These are phyloP conservation scores for Mesitornis unicolor DNA, from an alignment of 2,113 vertebrate species.

Conservation along the genomic window DNA sequence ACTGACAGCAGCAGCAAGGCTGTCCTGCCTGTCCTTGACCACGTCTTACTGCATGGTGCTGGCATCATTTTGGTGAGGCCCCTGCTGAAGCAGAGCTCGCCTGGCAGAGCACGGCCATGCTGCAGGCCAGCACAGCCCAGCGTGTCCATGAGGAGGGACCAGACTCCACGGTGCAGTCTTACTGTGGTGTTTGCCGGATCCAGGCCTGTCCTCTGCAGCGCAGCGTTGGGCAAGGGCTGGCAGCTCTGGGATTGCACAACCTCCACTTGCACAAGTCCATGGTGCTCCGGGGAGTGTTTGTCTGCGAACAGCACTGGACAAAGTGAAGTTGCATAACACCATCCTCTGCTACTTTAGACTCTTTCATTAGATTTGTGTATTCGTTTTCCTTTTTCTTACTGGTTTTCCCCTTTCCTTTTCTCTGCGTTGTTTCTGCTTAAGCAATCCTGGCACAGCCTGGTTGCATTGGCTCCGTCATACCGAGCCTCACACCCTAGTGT, in stretches of 20 bases:
- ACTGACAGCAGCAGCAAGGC: background rate
- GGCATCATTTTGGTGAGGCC: background rate
- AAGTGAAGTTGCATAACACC: conserved; percentile 49
- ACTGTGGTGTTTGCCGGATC: background rate
- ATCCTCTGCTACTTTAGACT: conserved; percentile 14
- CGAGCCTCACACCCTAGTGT: background rate
- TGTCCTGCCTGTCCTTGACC: background rate
- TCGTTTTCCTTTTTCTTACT: background rate
- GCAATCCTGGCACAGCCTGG: background rate
- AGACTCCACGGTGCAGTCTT: background rate
- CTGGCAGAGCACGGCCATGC: background rate
- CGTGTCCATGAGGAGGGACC: background rate
- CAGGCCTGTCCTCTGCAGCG: background rate
- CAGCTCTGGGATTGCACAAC: background rate
- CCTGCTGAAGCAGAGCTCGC: background rate
- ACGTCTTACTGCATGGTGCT: background rate
- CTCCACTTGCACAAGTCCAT: conserved; percentile 3
- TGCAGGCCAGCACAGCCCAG: background rate
- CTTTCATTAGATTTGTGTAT: background rate
- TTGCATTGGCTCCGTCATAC: rapidly evolving
- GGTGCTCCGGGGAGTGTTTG: conserved; percentile 11
- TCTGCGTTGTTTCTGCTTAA: background rate
- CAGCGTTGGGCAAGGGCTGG: conserved; percentile 34
- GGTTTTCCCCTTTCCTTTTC: conserved; percentile 1
- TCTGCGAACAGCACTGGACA: background rate